Base-by-base conservation (phyloP, 2,888 invertebrate genomes). In the Eilema griseolum region DNA sequence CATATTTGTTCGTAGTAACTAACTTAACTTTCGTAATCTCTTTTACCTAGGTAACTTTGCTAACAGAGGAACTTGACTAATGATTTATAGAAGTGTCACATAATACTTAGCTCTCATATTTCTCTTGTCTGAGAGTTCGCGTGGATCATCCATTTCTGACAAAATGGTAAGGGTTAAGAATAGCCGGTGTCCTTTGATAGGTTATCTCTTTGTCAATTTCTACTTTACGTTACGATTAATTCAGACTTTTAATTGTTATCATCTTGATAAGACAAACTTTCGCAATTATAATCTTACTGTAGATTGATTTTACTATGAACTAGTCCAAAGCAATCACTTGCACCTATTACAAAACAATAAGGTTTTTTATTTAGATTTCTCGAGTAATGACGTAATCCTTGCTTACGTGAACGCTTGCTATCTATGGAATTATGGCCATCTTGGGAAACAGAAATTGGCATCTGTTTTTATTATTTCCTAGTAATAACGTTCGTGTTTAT, bases 11-110 rank as follows among this genome's bases (percentile, higher is more conserved):
- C 83, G 33, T 37, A 37, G 33, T 37, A 82, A 86, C 86, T n/a
- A n/a, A n/a, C n/a, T n/a, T n/a, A 89, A 89, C 86, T 90, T 89
- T 83, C 74, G 82, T 82, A 85, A 86, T 87, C 83, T 87, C 85
- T 84, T 80, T 77, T 76, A 67, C 65, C 76, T 75, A 64, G 76
- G 65, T 74, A 85, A 86, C 82, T 86, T 85, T 77, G 75, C 80
- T 81, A 82, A 82, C 77, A 74, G 69, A 67, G 67, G 61, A 8
- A 33, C 31, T 23, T 14, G 20, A n/a, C n/a, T 41, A 24, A 23
- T 57, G 24, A 23, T 24, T 57, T 57, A 12, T 23, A 23, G 12
- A 57, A 24, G 24, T 57, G n/a, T 57, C 57, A 57, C 57, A 57
- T 57, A 41, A 41, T 57, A 57, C 4, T 59, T 59, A 59, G 14